Percentiles rank a stretch among this genome's conserved stretches.
Conservation (phyloP, 2,888 invertebrate species). For the Hedya salicella region DNA sequence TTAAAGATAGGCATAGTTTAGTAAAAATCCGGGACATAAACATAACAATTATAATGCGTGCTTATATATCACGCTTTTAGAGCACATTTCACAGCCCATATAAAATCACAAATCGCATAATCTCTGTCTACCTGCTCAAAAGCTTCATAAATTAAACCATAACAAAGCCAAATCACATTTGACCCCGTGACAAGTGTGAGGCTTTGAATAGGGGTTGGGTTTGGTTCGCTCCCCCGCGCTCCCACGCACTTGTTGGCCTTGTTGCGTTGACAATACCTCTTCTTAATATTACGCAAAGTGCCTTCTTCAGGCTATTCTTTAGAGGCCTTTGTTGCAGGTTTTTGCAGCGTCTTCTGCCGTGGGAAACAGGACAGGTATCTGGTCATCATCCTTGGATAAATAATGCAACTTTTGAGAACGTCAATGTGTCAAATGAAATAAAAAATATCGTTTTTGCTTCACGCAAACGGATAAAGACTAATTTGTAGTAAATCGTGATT, state of each 20-base stretch:
- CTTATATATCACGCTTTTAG: slow-evolving; percentile 23
- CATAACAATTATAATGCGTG: slow-evolving; percentile 10
- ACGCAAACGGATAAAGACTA: no score
- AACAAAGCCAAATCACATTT: slow-evolving; percentile 36
- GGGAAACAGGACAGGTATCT: slow-evolving; percentile 56
- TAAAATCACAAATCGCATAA: slow-evolving; percentile 28
- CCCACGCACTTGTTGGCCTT: slow-evolving; percentile 80
- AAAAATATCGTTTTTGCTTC: background rate
- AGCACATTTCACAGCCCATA: slow-evolving; percentile 19
- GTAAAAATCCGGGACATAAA: background rate
- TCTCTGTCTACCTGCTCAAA: slow-evolving; percentile 35
- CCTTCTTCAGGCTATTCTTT: slow-evolving; percentile 58
- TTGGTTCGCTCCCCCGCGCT: slow-evolving; percentile 49
- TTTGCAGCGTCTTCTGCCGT: slow-evolving; percentile 68
- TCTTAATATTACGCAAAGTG: slow-evolving; percentile 71
- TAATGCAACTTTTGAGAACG: slow-evolving; percentile 47
- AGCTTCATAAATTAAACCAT: slow-evolving; percentile 37
- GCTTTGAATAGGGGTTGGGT: slow-evolving; percentile 35
- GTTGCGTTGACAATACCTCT: slow-evolving; percentile 68
- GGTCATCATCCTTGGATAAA: slow-evolving; percentile 56
- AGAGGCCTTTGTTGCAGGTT: slow-evolving; percentile 57
- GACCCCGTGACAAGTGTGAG: slow-evolving; percentile 41
- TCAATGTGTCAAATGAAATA: slow-evolving; percentile 11
- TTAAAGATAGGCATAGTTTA: no score
- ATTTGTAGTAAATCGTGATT: no score